phyloP scores from a whole-genome alignment of 37 sponge, comb jelly and placozoan genomes.

The Hormiphora californensis region DNA sequence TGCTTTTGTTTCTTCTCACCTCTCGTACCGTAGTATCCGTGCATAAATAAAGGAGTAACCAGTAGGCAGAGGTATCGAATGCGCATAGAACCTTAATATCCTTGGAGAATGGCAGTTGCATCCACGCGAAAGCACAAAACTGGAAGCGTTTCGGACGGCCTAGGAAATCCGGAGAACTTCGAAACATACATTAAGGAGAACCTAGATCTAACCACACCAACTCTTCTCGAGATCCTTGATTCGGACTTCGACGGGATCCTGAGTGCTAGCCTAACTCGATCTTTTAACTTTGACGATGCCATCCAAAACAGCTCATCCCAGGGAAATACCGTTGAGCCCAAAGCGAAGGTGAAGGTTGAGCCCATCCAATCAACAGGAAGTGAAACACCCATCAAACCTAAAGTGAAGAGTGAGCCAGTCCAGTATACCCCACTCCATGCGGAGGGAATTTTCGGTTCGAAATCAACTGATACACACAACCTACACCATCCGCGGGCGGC shows the following conservation, averaged over 20 bases:
- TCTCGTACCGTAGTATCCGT: too few relatives aligned
- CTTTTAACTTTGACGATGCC: conserved; percentile 49
- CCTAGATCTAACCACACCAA: conserved; percentile 48
- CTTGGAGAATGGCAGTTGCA: conserved; percentile 42
- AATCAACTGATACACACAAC: background rate
- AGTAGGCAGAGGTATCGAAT: too few relatives aligned
- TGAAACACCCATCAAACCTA: background rate
- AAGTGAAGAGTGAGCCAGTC: conserved; percentile 52
- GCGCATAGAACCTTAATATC: too few relatives aligned
- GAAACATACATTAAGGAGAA: conserved; percentile 41
- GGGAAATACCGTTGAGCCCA: background rate
- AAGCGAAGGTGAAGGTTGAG: background rate
- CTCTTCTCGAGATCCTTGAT: conserved; percentile 34
- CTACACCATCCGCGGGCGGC: too few relatives aligned
- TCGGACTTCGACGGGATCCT: conserved; percentile 45
- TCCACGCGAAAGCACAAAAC: conserved; percentile 24
- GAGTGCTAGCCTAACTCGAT: conserved; percentile 46
- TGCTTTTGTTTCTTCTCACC: too few relatives aligned
- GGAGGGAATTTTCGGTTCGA: background rate
- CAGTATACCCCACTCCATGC: conserved; percentile 32
- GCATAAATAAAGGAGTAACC: too few relatives aligned
- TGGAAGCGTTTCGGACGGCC: conserved; percentile 25
- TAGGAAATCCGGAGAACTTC: conserved; percentile 12
- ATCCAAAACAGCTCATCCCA: conserved; percentile 4
- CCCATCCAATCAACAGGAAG: background rate